Percentiles rank a stretch among this genome's conserved stretches.
Conservation (phyloP, 2,888 invertebrate genomes). For the Hesperia comma region DNA sequence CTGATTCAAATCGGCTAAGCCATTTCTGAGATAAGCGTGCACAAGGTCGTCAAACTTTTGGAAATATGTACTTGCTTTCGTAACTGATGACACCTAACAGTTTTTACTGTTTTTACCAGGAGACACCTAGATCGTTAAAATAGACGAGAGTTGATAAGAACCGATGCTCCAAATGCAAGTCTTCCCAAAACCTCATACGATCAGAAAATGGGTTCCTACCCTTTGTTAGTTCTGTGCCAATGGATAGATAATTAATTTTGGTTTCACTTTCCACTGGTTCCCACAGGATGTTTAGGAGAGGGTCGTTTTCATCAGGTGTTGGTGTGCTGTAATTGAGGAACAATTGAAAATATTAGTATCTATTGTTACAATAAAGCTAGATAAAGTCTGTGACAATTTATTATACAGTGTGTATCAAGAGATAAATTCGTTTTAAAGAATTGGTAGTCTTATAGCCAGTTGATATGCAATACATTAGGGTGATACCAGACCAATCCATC, state of each 20-base stretch:
- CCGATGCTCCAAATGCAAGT: conserved; percentile 64
- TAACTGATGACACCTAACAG: background rate
- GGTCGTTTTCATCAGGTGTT: conserved; percentile 69
- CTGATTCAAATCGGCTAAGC: no score
- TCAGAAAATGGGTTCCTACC: conserved; percentile 74
- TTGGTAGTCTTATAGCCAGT: no score
- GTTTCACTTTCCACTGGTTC: conserved; percentile 68
- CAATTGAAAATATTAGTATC: conserved; percentile 8
- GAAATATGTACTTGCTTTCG: background rate
- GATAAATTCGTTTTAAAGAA: no score
- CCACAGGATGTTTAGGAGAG: conserved; percentile 71
- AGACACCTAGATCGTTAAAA: conserved; percentile 68
- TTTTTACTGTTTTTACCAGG: conserved; percentile 49
- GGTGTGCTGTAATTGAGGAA: conserved; percentile 65
- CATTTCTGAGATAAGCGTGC: no score
- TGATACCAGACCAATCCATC: no score
- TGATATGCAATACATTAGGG: no score
- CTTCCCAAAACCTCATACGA: conserved; percentile 76
- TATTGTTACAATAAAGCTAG: no score
- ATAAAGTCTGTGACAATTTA: no score
- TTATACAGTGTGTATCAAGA: no score
- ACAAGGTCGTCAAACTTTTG: no score
- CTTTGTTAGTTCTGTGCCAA: conserved; percentile 71
- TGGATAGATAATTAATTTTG: conserved; percentile 70
- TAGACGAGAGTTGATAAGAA: conserved; percentile 63